Percentiles rank a stretch among this genome's conserved stretches.
Conservation (phyloP, 2,888 invertebrate genomes). For the Villa cingulata region DNA sequence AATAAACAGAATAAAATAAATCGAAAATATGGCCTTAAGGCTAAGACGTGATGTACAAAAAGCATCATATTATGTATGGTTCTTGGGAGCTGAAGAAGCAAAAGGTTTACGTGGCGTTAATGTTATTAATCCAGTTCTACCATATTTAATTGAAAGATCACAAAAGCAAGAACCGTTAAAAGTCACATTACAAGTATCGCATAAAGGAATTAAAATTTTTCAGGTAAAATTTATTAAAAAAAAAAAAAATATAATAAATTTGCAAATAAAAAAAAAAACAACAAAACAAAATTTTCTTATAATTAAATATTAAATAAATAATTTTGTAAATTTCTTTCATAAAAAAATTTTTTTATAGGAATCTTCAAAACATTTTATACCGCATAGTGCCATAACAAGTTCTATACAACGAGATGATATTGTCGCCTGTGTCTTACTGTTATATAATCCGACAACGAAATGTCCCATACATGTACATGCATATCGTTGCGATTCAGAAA, state of each 20-base stretch:
- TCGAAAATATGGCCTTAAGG: conserved; percentile 56
- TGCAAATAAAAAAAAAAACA: too few relatives aligned
- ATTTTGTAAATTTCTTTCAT: neutral
- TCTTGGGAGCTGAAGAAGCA: conserved; percentile 91
- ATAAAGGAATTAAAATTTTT: conserved; percentile 87
- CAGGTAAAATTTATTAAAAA: conserved; percentile 44
- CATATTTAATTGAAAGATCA: conserved; percentile 70
- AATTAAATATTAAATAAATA: neutral
- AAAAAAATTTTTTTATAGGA: conserved; percentile 25
- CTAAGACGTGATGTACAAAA: conserved; percentile 77
- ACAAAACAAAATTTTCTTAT: neutral
- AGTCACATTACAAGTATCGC: conserved; percentile 80
- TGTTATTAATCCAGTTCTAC: conserved; percentile 72
- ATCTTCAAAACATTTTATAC: conserved; percentile 84
- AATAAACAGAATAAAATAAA: too few relatives aligned
- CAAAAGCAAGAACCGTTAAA: conserved; percentile 77
- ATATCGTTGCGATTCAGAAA: conserved; percentile 84
- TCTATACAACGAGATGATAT: conserved; percentile 84
- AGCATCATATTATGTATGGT: conserved; percentile 84
- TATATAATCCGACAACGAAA: conserved; percentile 88
- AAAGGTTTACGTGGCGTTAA: conserved; percentile 75
- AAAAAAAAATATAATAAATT: too few relatives aligned
- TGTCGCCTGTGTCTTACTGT: conserved; percentile 81
- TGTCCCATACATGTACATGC: conserved; percentile 94
- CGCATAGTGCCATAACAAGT: conserved; percentile 84